Base-by-base conservation (phyloP, 2,888 invertebrate species). In the Lamproptera curius region DNA sequence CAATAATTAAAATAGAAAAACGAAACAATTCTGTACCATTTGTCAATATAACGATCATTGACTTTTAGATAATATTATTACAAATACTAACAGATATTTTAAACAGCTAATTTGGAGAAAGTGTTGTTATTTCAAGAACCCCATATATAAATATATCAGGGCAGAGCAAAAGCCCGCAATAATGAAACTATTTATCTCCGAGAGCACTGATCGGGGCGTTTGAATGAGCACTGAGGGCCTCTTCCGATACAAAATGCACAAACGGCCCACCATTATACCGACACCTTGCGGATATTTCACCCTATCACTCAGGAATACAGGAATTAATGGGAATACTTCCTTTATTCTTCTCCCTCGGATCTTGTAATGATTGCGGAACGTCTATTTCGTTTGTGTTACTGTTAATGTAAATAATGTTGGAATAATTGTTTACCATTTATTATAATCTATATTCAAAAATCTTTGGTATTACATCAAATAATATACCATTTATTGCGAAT, bases 161-260 rank as follows among this genome's bases (percentile, higher is more conserved):
- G 65, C 74, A 75, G 65, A 76, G 73, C 76, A 76, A 79, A 79
- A 73, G 73, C 71, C 70, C 68, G 66, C 67, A 67, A 72, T 80
- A 82, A 83, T 82, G 78, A 81, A 81, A 82, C 83, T 81, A 84
- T 84, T 82, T 80, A 81, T 82, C 81, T 80, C 68, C 59, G 63
- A 70, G 72, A 70, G 67, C 71, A 70, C 72, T 66, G 73, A 77
- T 75, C 74, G 70, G 42, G 35, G 48, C 16, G 14, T 52, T 58
- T 50, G 66, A 62, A 61, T 54, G 53, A 57, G 57, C 53, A 62
- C 62, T 54, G 37, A 67, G 71, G 70, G 70, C 70, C 71, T 67
- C 67, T 62, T 61, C 56, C 58, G 34, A 35, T 34, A 47, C 44
- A 49, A 42, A 36, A 42, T 38, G 39, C 46, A 46, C 51, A 51